These are phyloP conservation scores for Puma concolor DNA, from an alignment of 2,113 vertebrate genomes.

Conservation along the genomic window DNA sequence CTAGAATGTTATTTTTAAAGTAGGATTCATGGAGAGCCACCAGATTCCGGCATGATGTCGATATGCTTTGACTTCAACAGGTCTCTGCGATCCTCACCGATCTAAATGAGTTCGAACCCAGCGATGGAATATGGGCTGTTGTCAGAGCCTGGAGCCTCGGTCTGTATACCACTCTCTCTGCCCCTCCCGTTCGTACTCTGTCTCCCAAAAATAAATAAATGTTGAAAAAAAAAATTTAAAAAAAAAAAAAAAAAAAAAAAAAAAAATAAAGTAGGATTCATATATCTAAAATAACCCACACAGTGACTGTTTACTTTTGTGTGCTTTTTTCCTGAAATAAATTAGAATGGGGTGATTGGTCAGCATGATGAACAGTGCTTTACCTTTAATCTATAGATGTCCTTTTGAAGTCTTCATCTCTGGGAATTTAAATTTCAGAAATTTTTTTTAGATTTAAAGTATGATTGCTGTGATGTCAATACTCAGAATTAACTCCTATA, in stretches of 20 bases:
- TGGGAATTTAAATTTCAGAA: not conserved
- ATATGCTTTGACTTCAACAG: no score
- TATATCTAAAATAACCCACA: not conserved
- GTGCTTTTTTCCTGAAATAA: not conserved
- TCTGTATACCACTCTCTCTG: no score
- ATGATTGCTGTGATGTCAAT: not conserved
- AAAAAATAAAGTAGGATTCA: not conserved
- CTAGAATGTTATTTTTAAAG: not conserved
- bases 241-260: no score
- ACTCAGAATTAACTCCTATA: not conserved
- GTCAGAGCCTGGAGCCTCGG: no score
- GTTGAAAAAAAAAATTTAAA: no score
- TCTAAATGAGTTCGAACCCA: no score
- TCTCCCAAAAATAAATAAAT: no score
- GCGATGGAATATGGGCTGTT: no score
- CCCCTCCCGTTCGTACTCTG: no score
- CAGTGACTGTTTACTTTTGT: not conserved
- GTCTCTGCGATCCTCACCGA: no score
- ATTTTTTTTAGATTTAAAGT: slow-evolving; percentile 11
- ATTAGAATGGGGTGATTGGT: slow-evolving; percentile 16
- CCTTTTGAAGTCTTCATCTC: not conserved
- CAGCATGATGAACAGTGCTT: not conserved
- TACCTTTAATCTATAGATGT: not conserved
- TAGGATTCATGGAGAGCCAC: not conserved
- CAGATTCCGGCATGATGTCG: no score